Conservation (phyloP, 2,888 invertebrate species). For the Hetaerina titia region DNA sequence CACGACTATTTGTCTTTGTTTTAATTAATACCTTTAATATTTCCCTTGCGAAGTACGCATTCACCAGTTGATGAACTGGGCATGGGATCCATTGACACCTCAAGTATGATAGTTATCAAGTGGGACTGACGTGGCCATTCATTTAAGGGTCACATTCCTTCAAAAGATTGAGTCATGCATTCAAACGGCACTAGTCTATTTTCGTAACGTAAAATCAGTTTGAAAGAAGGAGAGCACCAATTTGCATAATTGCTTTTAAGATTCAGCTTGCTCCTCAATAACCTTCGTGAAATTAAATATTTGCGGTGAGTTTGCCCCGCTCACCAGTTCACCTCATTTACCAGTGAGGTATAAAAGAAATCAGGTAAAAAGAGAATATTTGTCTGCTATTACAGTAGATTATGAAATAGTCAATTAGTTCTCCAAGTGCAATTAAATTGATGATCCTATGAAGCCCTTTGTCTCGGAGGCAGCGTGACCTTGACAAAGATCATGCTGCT, state of each 20-base stretch:
- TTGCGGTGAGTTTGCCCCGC: not conserved
- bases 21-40: no score
- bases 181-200: not conserved
- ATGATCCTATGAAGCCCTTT: not conserved
- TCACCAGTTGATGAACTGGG: no score
- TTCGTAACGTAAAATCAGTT: not conserved
- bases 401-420: not conserved
- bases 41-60: no score
- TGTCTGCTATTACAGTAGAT: not conserved
- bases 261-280: not conserved
- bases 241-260: not conserved
- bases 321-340: not conserved
- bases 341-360: not conserved
- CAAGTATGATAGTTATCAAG: no score
- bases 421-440: not conserved
- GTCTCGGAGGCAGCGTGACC: not conserved
- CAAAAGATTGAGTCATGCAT: no score
- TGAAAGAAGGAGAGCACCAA: not conserved
- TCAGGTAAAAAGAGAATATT: not conserved
- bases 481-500: not conserved
- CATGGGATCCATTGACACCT: no score
- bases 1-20: no score
- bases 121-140: no score
- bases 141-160: no score
- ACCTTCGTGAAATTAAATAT: not conserved